phyloP scores from a whole-genome alignment of 92 coral and sea anemone species.

The Epizoanthus fatuus region DNA sequence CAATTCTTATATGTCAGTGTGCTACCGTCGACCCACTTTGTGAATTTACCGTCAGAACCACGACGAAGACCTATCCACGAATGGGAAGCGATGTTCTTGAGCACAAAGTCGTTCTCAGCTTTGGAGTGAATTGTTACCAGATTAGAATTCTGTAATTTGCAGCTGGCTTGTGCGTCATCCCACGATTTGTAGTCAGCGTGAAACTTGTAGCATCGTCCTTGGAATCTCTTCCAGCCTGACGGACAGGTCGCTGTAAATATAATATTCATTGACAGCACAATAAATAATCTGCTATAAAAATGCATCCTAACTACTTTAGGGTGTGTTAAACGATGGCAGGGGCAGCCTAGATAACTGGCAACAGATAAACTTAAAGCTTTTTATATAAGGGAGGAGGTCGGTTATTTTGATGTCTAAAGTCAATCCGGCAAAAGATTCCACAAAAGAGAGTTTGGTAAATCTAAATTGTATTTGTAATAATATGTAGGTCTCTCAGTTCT shows the following conservation, averaged over 20 bases:
- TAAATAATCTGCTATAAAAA: slow-evolving; percentile 10
- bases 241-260: slow-evolving; percentile 4
- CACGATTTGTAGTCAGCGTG: neutral
- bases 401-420: neutral
- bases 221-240: slow-evolving; percentile 4
- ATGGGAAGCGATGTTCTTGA: neutral
- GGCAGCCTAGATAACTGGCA: neutral
- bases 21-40: slow-evolving; percentile 10
- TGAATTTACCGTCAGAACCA: slow-evolving; percentile 1
- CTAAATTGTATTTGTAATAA: no score
- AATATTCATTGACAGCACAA: slow-evolving; percentile 9
- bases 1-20: neutral
- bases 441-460: no score
- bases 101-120: slow-evolving; percentile 13
- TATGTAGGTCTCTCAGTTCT: no score
- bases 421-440: neutral
- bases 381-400: no score
- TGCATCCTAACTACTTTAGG: neutral
- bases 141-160: neutral
- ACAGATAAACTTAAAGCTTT: no score
- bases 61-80: slow-evolving; percentile 3
- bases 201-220: slow-evolving; percentile 18
- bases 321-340: neutral
- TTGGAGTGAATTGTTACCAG: slow-evolving; percentile 9
- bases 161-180: neutral